Evolutionary conservation across 2,888 invertebrate species (phyloP).

Genomic region (Cabera pusaria): DNA sequence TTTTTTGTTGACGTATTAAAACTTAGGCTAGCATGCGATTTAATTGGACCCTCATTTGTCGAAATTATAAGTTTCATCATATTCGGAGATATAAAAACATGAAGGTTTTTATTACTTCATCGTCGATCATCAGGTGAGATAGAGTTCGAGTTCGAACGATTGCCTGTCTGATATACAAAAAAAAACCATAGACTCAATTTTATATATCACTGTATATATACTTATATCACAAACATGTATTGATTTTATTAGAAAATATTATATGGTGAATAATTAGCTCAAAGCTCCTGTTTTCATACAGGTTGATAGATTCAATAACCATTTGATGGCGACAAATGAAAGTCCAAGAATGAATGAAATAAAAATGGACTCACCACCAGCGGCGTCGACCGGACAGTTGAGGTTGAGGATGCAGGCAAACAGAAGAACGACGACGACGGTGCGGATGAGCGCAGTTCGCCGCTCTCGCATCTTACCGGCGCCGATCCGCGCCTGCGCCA

Average conservation of each 20-base stretch:
- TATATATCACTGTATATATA: too few species aligned
- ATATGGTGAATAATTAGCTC: too few species aligned
- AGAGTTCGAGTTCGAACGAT: too few species aligned
- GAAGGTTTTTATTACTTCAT: too few species aligned
- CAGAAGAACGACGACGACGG: constrained; percentile 73
- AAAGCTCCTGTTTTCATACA: too few species aligned
- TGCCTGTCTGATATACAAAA: too few species aligned
- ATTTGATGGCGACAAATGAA: constrained; percentile 48
- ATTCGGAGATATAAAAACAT: too few species aligned
- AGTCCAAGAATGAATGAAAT: constrained; percentile 37
- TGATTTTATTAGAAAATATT: too few species aligned
- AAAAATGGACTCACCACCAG: constrained; percentile 65
- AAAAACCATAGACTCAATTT: too few species aligned
- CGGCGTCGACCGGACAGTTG: constrained; percentile 70
- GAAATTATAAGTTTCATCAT: neutral
- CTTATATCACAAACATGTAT: too few species aligned
- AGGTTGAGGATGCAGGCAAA: constrained; percentile 74
- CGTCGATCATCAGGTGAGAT: too few species aligned
- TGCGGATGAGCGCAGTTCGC: constrained; percentile 73
- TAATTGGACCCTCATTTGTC: constrained; percentile 40
- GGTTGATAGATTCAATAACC: too few species aligned
- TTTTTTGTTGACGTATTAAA: constrained; percentile 16
- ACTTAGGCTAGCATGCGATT: constrained; percentile 12
- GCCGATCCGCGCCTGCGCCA: constrained; percentile 80
- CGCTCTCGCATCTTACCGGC: constrained; percentile 82